These are phyloP conservation scores for Nibea coibor DNA, from an alignment of 2,113 vertebrate species.

Conservation along the genomic window DNA sequence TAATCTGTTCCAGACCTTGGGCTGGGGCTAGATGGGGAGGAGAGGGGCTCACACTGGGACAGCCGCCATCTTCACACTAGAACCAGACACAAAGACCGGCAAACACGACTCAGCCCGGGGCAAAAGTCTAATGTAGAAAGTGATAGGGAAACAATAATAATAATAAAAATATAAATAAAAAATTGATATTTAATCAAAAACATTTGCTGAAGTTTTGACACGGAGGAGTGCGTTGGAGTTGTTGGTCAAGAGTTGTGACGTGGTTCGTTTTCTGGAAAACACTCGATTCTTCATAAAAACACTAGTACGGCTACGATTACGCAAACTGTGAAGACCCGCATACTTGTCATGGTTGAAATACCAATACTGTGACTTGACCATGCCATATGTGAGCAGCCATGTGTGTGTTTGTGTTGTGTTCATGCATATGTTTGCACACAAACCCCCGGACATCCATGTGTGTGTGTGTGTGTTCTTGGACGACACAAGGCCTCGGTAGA, in stretches of 20 bases:
- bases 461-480: conserved; percentile 54
- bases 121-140: conserved; percentile 11
- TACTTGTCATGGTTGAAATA: conserved; percentile 72
- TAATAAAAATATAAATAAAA: neutral
- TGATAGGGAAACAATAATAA: neutral
- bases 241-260: conserved; percentile 33
- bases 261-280: conserved; percentile 29
- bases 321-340: conserved; percentile 62
- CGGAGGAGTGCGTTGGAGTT: neutral
- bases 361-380: conserved; percentile 57
- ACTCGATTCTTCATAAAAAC: conserved; percentile 17
- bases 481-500: conserved; percentile 34
- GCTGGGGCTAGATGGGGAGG: conserved; percentile 68
- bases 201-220: neutral
- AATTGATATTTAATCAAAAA: conserved; percentile 19
- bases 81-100: conserved; percentile 69
- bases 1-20: conserved; percentile 86
- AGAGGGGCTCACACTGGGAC: conserved; percentile 71
- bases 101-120: conserved; percentile 37
- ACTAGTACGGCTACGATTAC: neutral
- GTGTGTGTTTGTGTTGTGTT: conserved; percentile 16
- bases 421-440: conserved; percentile 51
- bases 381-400: conserved; percentile 31
- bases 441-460: conserved; percentile 39
- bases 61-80: conserved; percentile 67